phyloP scores from a whole-genome alignment of 2,888 invertebrate genomes.

The Taenaris catops region DNA sequence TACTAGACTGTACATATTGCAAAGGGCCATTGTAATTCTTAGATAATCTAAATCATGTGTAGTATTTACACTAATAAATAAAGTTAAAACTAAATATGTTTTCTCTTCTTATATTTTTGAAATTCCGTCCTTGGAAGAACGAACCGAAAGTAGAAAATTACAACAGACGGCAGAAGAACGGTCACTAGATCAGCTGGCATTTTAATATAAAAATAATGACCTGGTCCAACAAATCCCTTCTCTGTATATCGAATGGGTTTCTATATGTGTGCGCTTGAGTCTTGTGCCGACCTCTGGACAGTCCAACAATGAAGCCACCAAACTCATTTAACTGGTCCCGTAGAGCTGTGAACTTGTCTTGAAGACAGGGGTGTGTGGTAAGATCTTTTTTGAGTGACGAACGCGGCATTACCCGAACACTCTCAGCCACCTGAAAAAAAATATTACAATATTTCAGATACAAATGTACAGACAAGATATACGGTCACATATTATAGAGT shows the following conservation, averaged over 20 bases:
- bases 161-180: no score
- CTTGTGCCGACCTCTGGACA: slow-evolving; percentile 76
- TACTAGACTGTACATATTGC: no score
- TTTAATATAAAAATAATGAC: slow-evolving; percentile 34
- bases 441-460: background rate
- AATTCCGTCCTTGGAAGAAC: no score
- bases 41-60: no score
- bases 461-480: no score
- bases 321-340: slow-evolving; percentile 93
- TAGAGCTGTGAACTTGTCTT: slow-evolving; percentile 90
- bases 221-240: slow-evolving; percentile 93
- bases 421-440: slow-evolving; percentile 82
- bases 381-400: slow-evolving; percentile 88
- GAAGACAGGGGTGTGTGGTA: slow-evolving; percentile 88
- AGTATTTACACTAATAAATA: no score
- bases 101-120: no score
- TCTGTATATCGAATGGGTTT: slow-evolving; percentile 97
- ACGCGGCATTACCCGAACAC: slow-evolving; percentile 86
- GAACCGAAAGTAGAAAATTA: no score
- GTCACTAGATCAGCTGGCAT: no score
- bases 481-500: no score
- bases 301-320: slow-evolving; percentile 89
- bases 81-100: no score
- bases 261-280: slow-evolving; percentile 84
- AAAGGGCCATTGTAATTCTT: no score